Evolutionary conservation across 1,140 invertebrate genomes (phyloP).

Genomic region (Grapholita molesta): DNA sequence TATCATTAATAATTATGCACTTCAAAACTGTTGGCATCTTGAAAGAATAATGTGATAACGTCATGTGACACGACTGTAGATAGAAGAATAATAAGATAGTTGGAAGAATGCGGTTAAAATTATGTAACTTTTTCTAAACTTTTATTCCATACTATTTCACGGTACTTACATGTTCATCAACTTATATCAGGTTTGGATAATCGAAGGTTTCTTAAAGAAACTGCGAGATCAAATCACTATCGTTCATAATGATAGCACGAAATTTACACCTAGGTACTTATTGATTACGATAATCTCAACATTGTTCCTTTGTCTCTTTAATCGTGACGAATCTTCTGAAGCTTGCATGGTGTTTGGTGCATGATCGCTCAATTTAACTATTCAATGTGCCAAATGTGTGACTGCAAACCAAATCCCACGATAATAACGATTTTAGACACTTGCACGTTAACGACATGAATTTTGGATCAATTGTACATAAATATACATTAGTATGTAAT

Average conservation of each 20-base stretch:
- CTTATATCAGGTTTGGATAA: not conserved
- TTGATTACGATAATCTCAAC: not conserved
- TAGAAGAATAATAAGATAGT: too few species aligned
- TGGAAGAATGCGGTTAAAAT: not conserved
- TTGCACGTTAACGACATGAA: conserved; percentile 31
- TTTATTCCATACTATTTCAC: conserved; percentile 6
- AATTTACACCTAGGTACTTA: not conserved
- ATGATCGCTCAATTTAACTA: conserved; percentile 38
- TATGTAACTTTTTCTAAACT: not conserved
- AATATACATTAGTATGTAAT: conserved; percentile 57
- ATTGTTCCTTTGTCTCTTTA: not conserved
- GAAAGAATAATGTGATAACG: too few species aligned
- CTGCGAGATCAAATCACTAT: not conserved
- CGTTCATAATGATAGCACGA: not conserved
- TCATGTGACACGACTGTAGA: too few species aligned
- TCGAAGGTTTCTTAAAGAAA: not conserved
- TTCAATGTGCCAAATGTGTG: conserved; percentile 42
- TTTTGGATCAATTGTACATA: conserved; percentile 72
- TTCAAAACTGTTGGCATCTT: too few species aligned
- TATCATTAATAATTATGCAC: too few species aligned
- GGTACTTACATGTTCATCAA: not conserved
- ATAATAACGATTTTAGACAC: conserved; percentile 28
- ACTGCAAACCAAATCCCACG: conserved; percentile 21
- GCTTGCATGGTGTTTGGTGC: conserved; percentile 35
- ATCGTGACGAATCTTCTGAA: conserved; percentile 26